Percentiles rank a stretch among this genome's conserved stretches.
These are phyloP conservation scores for Epirrhoe tristata DNA, from an alignment of 2,888 invertebrate genomes.

Conservation along the genomic window DNA sequence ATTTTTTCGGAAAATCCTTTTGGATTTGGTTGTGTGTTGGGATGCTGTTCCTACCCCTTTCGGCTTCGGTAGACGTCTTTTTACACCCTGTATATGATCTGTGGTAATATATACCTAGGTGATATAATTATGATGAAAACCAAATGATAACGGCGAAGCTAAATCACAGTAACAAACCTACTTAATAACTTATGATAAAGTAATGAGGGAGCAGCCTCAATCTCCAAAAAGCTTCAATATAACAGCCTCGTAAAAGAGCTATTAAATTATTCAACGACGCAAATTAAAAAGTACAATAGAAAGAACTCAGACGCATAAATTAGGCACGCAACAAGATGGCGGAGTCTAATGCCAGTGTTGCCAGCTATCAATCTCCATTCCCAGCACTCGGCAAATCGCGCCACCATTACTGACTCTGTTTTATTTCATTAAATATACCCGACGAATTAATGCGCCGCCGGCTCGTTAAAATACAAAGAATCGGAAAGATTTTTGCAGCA, in stretches of 20 bases:
- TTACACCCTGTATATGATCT: no score
- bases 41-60: no score
- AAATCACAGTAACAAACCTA: background rate
- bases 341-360: slow-evolving; percentile 64
- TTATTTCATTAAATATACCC: slow-evolving; percentile 82
- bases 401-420: slow-evolving; percentile 77
- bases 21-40: no score
- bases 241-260: slow-evolving; percentile 23
- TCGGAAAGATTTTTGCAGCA: slow-evolving; percentile 65
- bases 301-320: slow-evolving; percentile 64
- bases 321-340: slow-evolving; percentile 74
- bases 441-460: slow-evolving; percentile 75
- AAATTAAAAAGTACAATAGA: slow-evolving; percentile 34
- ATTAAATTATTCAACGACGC: slow-evolving; percentile 32
- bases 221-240: slow-evolving; percentile 4
- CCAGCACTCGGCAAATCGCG: slow-evolving; percentile 78
- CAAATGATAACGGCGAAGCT: background rate
- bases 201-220: slow-evolving; percentile 1
- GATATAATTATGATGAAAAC: no score
- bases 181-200: background rate
- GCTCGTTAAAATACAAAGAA: slow-evolving; percentile 70
- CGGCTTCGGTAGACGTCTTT: no score
- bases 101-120: no score
- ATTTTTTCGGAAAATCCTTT: no score
- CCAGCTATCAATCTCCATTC: slow-evolving; percentile 83